Conservation (phyloP, 2,797 vertebrate genomes). For the Clarias laeviceps region DNA sequence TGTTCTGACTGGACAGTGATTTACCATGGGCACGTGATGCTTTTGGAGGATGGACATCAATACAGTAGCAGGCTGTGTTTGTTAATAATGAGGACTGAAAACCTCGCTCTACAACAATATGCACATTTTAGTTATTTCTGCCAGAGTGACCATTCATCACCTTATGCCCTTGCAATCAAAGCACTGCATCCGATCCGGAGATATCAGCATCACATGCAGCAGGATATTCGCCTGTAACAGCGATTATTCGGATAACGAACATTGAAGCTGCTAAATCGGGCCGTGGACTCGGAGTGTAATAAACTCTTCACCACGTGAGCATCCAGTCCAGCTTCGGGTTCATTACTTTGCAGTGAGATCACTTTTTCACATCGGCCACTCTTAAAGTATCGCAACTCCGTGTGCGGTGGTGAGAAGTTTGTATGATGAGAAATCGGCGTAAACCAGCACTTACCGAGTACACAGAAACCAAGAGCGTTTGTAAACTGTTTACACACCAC, state of each 20-base stretch:
- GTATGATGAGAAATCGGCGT: not conserved
- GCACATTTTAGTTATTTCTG: not conserved
- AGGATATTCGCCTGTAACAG: not conserved
- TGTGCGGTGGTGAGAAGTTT: not conserved
- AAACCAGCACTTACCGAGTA: not conserved
- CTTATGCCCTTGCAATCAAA: not conserved
- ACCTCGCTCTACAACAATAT: not conserved
- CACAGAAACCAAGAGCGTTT: not conserved
- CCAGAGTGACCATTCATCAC: not conserved
- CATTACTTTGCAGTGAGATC: slow-evolving; percentile 33
- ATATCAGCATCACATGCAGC: not conserved
- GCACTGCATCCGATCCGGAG: not conserved
- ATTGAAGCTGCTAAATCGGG: slow-evolving; percentile 36
- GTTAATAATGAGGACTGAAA: not conserved
- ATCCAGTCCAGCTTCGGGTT: slow-evolving; percentile 3
- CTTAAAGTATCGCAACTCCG: not conserved
- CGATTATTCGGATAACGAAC: not conserved
- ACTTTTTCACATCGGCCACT: not conserved
- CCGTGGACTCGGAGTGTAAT: slow-evolving; percentile 36
- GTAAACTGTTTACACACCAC: not conserved
- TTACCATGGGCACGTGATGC: not conserved
- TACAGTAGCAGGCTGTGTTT: not conserved
- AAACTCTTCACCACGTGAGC: slow-evolving; percentile 44
- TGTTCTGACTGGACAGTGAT: not conserved
- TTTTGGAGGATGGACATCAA: not conserved